Base-by-base conservation (phyloP, 1,140 invertebrate species). In the Danaus melanippus region DNA sequence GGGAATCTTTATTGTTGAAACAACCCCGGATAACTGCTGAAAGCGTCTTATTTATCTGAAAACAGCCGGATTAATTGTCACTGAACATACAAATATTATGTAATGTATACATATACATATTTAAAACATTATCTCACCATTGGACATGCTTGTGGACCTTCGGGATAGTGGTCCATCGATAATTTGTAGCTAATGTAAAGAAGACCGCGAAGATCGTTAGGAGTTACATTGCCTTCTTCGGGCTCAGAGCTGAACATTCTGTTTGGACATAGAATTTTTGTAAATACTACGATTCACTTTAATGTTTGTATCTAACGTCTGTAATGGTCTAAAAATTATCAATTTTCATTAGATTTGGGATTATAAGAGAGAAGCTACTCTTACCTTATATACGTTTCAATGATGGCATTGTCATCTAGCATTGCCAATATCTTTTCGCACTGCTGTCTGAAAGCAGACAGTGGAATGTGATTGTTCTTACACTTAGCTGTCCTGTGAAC, bases 1-100 rank as follows among this genome's bases (percentile, higher is more conserved):
- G 88, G 43, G 85, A 87, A 46, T 91, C 89, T 84, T 95, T 95
- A 15, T 90, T 90, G 74, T 95, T 93, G 83, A 95, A 96, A 75
- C 93, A 94, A 12, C 93, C 92, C 57, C 90, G 89, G 45, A 93
- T 89, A 32, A 94, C 92, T 7, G 93, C 90, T 42, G 90, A 84
- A 39, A 95, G 80, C 1, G 92, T 93, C 57, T 90, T 89, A 58
- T 92, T 90, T 49, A 93, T 91, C 71, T 90, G 80, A 10, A 63
- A 65, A n/a, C 43, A 49, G 1, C 47, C 41, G 15, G 46, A 46
- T 46, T 40, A 51, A 42, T 43, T 15, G 15, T 15, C 1, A 15
- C 15, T 1, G 1, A 3, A 15, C 1, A 15, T 15, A 3, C 15
- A 15, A 15, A 15, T 15, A 15, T 15, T 15, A 3, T 15, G 3